Evolutionary conservation across 2,888 invertebrate species (phyloP).

Genomic region (Amphipoea lucens): DNA sequence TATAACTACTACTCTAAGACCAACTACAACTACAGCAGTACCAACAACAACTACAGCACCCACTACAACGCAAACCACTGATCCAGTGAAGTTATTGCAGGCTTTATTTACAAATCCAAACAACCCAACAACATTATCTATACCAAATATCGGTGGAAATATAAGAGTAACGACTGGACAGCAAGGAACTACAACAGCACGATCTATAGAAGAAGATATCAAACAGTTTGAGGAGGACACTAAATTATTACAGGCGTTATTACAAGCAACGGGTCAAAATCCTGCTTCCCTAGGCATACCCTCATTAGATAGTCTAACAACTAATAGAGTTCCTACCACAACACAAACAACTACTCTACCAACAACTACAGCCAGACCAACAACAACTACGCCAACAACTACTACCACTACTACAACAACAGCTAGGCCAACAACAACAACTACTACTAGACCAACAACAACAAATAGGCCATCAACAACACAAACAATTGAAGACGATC

Average conservation of each 20-base stretch:
- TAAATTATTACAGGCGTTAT: constrained; percentile 84
- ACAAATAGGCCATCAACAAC: constrained; percentile 72
- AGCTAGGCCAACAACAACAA: constrained; percentile 66
- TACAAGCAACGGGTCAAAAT: constrained; percentile 86
- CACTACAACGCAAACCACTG: constrained; percentile 66
- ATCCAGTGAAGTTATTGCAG: constrained; percentile 80
- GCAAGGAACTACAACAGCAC: constrained; percentile 76
- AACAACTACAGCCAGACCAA: constrained; percentile 65
- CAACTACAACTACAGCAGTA: constrained; percentile 65
- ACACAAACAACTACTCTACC: constrained; percentile 67
- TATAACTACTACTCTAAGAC: constrained; percentile 66
- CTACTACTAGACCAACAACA: constrained; percentile 68
- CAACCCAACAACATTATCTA: constrained; percentile 70
- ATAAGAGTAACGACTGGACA: constrained; percentile 65
- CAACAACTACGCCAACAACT: constrained; percentile 66
- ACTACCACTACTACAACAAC: constrained; percentile 47
- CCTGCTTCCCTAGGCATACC: constrained; percentile 84
- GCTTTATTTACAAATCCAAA: constrained; percentile 79
- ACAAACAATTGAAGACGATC: constrained; percentile 78
- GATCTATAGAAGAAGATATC: constrained; percentile 86
- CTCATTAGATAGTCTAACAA: constrained; percentile 75
- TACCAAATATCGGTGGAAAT: constrained; percentile 69
- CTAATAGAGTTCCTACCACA: constrained; percentile 69
- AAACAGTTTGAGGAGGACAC: constrained; percentile 87
- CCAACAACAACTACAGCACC: constrained; percentile 62